Evolutionary conservation across 64 coral and sea anemone species (phyloP).

Genomic region (Pachyseris speciosa): DNA sequence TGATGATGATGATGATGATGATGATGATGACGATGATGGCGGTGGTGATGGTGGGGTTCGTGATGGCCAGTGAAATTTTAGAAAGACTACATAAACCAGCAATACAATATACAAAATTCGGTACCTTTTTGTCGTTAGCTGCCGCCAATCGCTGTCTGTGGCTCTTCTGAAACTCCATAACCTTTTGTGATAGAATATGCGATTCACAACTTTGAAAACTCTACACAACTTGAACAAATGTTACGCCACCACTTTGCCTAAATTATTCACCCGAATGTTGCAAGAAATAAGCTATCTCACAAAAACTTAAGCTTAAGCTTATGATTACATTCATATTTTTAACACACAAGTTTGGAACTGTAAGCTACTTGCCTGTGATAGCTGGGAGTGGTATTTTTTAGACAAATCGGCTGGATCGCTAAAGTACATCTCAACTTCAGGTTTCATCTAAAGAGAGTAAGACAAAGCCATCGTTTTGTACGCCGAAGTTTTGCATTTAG

Average conservation of each 20-base stretch:
- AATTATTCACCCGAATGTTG: too few relatives aligned
- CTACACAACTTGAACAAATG: too few relatives aligned
- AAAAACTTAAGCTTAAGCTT: too few relatives aligned
- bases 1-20: background rate
- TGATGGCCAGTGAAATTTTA: background rate
- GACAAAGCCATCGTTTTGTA: background rate
- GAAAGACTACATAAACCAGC: background rate
- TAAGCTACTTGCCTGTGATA: slow-evolving; percentile 72
- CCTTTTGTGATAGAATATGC: slow-evolving; percentile 13
- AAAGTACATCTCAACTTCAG: slow-evolving; percentile 96
- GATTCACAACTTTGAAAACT: background rate
- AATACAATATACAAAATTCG: background rate
- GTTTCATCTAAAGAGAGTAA: slow-evolving; percentile 78
- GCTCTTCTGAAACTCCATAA: slow-evolving; percentile 81
- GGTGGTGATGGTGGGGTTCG: background rate
- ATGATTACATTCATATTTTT: too few relatives aligned
- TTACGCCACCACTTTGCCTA: too few relatives aligned
- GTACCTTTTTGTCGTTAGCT: slow-evolving; percentile 79
- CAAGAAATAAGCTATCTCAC: too few relatives aligned
- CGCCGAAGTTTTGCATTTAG: too few relatives aligned
- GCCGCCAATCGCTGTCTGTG: slow-evolving; percentile 75
- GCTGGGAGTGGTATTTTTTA: slow-evolving; percentile 79
- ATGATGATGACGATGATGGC: background rate
- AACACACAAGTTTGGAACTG: background rate
- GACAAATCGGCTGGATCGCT: slow-evolving; percentile 79